phyloP scores from a whole-genome alignment of 2,797 vertebrate genomes.

The Percopsis omiscomaycus region DNA sequence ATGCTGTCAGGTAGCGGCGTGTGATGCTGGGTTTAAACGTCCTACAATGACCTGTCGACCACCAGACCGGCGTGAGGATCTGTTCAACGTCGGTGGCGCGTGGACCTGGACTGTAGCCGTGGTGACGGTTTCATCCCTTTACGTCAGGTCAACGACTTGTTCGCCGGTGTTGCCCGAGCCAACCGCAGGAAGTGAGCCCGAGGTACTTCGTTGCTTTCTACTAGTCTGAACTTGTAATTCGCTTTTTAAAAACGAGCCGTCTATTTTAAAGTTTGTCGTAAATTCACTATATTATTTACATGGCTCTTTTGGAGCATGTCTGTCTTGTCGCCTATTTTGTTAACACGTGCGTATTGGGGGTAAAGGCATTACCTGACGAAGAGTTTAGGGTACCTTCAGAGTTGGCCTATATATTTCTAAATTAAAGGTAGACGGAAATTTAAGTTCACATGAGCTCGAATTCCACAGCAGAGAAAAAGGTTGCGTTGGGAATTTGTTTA shows the following conservation, averaged over 20 bases:
- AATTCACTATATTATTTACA: too few species aligned
- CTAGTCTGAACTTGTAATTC: not conserved
- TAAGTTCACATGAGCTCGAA: too few species aligned
- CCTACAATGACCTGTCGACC: conserved; percentile 41
- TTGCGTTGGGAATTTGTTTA: not conserved
- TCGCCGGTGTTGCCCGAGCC: conserved; percentile 46
- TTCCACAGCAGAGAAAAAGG: too few species aligned
- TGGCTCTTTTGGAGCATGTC: too few species aligned
- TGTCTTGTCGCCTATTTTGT: too few species aligned
- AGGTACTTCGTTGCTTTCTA: not conserved
- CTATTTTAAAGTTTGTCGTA: too few species aligned
- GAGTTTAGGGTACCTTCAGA: too few species aligned
- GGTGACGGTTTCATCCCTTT: conserved; percentile 18
- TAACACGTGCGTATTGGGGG: too few species aligned
- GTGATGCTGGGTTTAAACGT: not conserved
- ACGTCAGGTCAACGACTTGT: conserved; percentile 1
- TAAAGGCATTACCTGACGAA: too few species aligned
- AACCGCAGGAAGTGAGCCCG: not conserved
- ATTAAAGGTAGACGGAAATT: too few species aligned
- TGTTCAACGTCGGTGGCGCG: conserved; percentile 9
- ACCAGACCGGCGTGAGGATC: not conserved
- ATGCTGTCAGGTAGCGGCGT: not conserved
- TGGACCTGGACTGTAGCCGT: conserved; percentile 45
- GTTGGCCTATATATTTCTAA: too few species aligned
- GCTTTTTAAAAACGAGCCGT: too few species aligned